A percentile compares a stretch with the other conserved stretches of the same genome.
phyloP scores from a whole-genome alignment of 2,113 vertebrate genomes.

The Lepus timidus region DNA sequence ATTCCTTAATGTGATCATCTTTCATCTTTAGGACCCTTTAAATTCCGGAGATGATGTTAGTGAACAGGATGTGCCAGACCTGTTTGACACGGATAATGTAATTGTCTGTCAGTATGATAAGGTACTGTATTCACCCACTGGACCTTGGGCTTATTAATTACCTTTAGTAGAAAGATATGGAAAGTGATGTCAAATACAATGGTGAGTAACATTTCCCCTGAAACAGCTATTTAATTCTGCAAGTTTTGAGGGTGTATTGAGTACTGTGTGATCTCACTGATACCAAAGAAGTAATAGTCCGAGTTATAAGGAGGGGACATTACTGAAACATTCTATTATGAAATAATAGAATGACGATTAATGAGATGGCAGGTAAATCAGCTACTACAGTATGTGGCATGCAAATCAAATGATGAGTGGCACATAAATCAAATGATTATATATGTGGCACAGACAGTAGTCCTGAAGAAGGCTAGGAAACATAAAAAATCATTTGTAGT shows the following conservation, averaged over 20 bases:
- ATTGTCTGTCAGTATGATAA: conserved; percentile 99
- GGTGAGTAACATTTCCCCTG: background rate
- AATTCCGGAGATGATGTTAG: conserved; percentile 98
- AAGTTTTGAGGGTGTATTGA: background rate
- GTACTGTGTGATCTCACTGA: conserved; percentile 2
- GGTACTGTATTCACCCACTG: conserved; percentile 87
- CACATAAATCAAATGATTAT: conserved; percentile 30
- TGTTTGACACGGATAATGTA: conserved; percentile 97
- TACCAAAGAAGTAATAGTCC: background rate
- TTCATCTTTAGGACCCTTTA: conserved; percentile 93
- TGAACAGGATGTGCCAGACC: conserved; percentile 96
- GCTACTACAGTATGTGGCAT: conserved; percentile 27
- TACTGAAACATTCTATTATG: conserved; percentile 39
- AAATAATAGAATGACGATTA: background rate
- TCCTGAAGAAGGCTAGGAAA: conserved; percentile 22
- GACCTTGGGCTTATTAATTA: conserved; percentile 67
- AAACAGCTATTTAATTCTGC: conserved; percentile 22
- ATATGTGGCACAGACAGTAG: background rate
- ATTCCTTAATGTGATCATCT: conserved; percentile 62
- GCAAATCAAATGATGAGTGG: background rate
- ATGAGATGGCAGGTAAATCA: conserved; percentile 28
- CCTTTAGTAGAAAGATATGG: conserved; percentile 45
- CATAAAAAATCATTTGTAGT: conserved; percentile 26
- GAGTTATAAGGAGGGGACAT: background rate
- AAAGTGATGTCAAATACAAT: conserved; percentile 18